Evolutionary conservation across 2,113 vertebrate genomes (phyloP), one percentile per base, ranked within the genome.

Genomic region (Seriola aureovittata): DNA sequence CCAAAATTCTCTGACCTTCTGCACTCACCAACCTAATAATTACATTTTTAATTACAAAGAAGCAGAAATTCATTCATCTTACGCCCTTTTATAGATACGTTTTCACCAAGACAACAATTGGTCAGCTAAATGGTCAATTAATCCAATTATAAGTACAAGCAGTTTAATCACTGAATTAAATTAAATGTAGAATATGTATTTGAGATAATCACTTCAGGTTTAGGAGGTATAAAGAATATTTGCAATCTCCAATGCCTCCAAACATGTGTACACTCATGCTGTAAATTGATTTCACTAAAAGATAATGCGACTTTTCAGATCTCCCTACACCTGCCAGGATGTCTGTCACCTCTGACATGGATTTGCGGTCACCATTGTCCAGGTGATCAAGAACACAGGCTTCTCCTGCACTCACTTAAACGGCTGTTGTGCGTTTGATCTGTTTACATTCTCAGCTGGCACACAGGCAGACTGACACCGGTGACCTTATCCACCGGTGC

Each of bases 401-500:
- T 66, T 40, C 50, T 40, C 42, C 48, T 54, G 63, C 62, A 74
- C 71, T 59, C 19, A 11, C 54, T 76, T 55, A 82, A 82, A 70
- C 2, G 46, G 8, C 75, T 77, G 78, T 79, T 78, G 78, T 67
- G 68, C 48, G 67, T 87, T 88, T 92, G 85, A 86, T 93, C 62
- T 87, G 85, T 85, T 91, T 86, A 83, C 80, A 81, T 75, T 85
- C 83, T 78, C 13, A 4, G 72, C 79, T 73, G 75, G 86, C 71
- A 67, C 81, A 78, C 75, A 66, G 85, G 78, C 81, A 80, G 89
- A 83, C 75, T 85, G 88, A 91, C 89, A 91, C 84, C 46, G n/a
- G 65, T 91, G 91, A 92, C 91, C 93, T 93, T 92, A 85, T 87
- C 84, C 87, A 80, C 82, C 34, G 57, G 82, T 87, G 88, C 88